Conservation (phyloP, 2,888 invertebrate species). For the Drosophila fulvimacula region DNA sequence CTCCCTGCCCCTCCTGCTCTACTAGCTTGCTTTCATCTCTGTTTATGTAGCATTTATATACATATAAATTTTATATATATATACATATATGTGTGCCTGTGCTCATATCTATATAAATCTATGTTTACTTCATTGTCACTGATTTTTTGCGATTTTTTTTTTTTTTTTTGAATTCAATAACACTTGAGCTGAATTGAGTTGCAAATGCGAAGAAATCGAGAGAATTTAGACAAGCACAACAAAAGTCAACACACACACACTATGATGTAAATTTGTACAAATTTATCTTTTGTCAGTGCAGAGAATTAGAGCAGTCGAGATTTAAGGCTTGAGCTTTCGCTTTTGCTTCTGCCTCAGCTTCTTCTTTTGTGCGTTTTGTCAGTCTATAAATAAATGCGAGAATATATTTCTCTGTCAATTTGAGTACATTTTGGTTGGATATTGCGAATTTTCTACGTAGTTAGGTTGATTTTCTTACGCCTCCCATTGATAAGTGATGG, state of each 20-base stretch:
- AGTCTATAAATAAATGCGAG: slow-evolving; percentile 55
- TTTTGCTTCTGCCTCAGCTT: neutral
- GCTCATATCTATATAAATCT: slow-evolving; percentile 1
- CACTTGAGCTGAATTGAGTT: slow-evolving; percentile 65
- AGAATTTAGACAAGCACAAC: slow-evolving; percentile 58
- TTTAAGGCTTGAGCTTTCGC: slow-evolving; percentile 45
- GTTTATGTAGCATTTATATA: neutral
- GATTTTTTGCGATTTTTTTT: slow-evolving; percentile 28
- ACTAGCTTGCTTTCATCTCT: neutral
- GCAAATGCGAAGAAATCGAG: slow-evolving; percentile 68
- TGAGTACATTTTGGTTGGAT: slow-evolving; percentile 21
- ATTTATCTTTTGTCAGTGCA: slow-evolving; percentile 69
- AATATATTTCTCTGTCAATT: slow-evolving; percentile 40
- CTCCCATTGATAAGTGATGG: neutral
- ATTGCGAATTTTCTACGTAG: slow-evolving; percentile 18
- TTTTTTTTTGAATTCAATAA: slow-evolving; percentile 57
- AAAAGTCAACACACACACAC: slow-evolving; percentile 27
- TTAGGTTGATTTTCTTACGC: slow-evolving; percentile 4
- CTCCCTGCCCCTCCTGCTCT: slow-evolving; percentile 1
- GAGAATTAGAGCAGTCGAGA: slow-evolving; percentile 54
- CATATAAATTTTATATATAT: neutral
- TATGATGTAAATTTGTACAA: slow-evolving; percentile 42
- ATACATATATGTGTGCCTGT: neutral
- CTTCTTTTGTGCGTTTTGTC: slow-evolving; percentile 39
- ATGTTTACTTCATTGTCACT: slow-evolving; percentile 57